These are phyloP conservation scores for Nebria brevicollis DNA, from an alignment of 2,888 invertebrate genomes.

Conservation along the genomic window DNA sequence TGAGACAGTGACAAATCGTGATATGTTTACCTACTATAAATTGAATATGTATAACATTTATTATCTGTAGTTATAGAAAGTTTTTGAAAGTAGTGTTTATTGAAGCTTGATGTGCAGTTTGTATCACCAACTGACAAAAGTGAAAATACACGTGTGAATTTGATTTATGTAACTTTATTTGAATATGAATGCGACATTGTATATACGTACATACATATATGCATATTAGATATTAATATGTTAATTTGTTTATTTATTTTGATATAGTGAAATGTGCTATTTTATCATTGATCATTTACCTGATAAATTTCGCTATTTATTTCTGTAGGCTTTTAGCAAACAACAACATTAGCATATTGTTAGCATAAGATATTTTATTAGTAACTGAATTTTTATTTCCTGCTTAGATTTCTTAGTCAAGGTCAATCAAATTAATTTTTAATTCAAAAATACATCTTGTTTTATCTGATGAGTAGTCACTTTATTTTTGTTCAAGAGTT, in stretches of 20 bases:
- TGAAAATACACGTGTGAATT: background rate
- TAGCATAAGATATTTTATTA: background rate
- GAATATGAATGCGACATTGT: background rate
- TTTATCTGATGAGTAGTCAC: too few species aligned
- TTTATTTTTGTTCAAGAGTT: too few species aligned
- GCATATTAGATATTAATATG: background rate
- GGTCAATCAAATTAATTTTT: background rate
- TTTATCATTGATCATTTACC: background rate
- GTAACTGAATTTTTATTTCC: background rate
- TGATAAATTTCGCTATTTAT: background rate
- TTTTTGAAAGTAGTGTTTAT: background rate
- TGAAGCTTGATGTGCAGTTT: background rate
- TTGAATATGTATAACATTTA: background rate
- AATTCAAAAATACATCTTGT: too few species aligned
- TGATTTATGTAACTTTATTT: background rate
- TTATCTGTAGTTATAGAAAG: background rate
- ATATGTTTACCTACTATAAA: background rate
- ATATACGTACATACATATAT: background rate
- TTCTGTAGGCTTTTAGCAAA: background rate
- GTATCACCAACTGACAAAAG: background rate
- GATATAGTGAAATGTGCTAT: background rate
- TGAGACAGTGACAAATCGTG: too few species aligned
- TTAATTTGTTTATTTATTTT: background rate
- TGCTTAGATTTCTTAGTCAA: background rate
- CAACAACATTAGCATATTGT: background rate